Evolutionary conservation across 2,797 vertebrate genomes (phyloP).

Genomic region (Aratinga solstitialis): DNA sequence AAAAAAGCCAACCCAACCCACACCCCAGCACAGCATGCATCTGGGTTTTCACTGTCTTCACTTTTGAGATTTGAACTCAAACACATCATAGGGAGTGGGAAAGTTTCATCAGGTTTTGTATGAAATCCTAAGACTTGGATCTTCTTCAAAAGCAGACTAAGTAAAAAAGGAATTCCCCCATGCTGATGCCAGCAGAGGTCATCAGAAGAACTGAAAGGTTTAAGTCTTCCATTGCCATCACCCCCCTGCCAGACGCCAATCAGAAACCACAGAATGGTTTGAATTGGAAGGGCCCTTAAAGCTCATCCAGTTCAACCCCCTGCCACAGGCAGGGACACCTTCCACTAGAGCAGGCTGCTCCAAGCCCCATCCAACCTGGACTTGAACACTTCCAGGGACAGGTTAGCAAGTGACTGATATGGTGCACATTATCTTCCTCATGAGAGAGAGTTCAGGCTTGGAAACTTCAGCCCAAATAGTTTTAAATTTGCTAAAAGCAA

Average conservation of each 20-base stretch:
- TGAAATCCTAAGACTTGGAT: constrained; percentile 41
- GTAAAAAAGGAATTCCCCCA: constrained; percentile 47
- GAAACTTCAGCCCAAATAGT: not conserved
- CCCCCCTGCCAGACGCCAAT: not conserved
- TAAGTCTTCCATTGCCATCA: constrained; percentile 31
- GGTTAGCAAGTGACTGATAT: not conserved
- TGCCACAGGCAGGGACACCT: not conserved
- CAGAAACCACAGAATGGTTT: not conserved
- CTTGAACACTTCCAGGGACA: not conserved
- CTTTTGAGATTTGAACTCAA: constrained; percentile 11
- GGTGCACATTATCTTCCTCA: accelerated
- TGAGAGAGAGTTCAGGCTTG: not conserved
- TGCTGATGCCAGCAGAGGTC: constrained; percentile 61
- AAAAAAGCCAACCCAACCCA: not conserved
- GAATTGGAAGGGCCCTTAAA: not conserved
- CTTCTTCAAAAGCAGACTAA: constrained; percentile 45
- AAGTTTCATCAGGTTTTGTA: constrained; percentile 12
- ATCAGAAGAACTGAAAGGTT: constrained; percentile 57
- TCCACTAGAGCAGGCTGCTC: not conserved
- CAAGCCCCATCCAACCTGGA: not conserved
- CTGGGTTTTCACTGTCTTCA: not conserved
- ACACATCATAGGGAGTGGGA: not conserved
- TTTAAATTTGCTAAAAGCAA: not conserved
- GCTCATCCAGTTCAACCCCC: not conserved
- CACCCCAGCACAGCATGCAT: not conserved